Evolutionary conservation across 1,140 invertebrate genomes (phyloP), one percentile per base, ranked within the genome.

Genomic region (Hyles euphorbiae): DNA sequence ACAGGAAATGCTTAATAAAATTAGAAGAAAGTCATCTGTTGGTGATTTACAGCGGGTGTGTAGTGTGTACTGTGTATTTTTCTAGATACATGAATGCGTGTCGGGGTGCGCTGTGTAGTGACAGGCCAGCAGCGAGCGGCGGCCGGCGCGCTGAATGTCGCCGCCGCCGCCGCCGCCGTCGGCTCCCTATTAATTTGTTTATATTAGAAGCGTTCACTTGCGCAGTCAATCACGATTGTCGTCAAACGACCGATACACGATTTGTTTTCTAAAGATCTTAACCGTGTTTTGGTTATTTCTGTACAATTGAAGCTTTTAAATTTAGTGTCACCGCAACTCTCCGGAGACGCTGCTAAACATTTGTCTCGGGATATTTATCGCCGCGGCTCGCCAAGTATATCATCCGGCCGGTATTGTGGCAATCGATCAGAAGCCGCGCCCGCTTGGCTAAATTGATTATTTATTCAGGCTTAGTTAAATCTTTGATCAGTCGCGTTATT

Each of bases 231-330:
- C 85, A 88, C 76, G 76, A 78, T 80, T 84, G 83, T 86, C 83
- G 81, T 80, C 85, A 76, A 74, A 65, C 80, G 76, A 70, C 76
- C 85, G 80, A 86, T 84, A 77, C 71, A 74, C 83, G 81, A 88
- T 88, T 83, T 85, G 85, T 88, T 88, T 86, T 81, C 79, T 68
- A 85, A 85, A 85, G 83, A 86, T 86, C 83, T 85, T 85, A 86
- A 86, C 85, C 85, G 81, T 86, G 83, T 88, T 85, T 79, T 73
- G 71, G 81, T 83, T 86, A 86, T 88, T 88, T 85, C 81, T 79
- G 85, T 88, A 85, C 85, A 83, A 86, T 88, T 81, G 82, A 84
- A 77, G 83, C 83, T 84, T 86, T 85, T 85, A 86, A 88, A 88
- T 87, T 81, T 80, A 85, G 80, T 88, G 83, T 86, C 83, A 81